Base-by-base conservation (phyloP, 2,888 invertebrate genomes). In the Byasa hedistus region DNA sequence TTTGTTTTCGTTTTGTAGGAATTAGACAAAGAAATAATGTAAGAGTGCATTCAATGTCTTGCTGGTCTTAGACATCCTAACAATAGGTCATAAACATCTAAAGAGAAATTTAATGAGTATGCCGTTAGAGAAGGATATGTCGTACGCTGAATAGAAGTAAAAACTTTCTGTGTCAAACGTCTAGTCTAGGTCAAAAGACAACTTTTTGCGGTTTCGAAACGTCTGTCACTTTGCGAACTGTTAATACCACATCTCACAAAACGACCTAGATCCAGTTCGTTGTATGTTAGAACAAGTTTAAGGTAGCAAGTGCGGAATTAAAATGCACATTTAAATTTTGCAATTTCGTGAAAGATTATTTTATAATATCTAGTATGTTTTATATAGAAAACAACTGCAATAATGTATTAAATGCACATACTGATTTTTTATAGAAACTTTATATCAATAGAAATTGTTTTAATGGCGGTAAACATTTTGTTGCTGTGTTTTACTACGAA, bases 161-260 rank as follows among this genome's bases (percentile, higher is more conserved):
- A 24, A 44, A 23, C 51, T 67, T 67, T 67, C 61, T 62, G 44
- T 62, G 66, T 66, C 66, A 62, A 62, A 62, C 62, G 62, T 58
- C 66, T 63, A 63, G 62, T 58, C 66, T 63, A 63, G 66, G 62
- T 63, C 55, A 32, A 48, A 61, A 59, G 39, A 66, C 61, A 54
- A 62, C 57, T 44, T 63, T 66, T 59, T 61, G 66, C 61, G 66
- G 58, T 63, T 59, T 55, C 32, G 62, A 36, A 56, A 55, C 51
- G 27, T 48, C 56, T 22, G 56, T 44, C 17, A 55, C 56, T 36
- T 57, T 22, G 65, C 59, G 15, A 60, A 62, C 27, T 27, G 39
- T 54, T 64, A 21, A 57, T 19, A 48, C 52, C 12, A 59, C 23
- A 32, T 59, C 22, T 58, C 66, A 58, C 58, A 10, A 61, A 57